Conservation (phyloP, 2,797 vertebrate species). For the Eidolon dupreanum region DNA sequence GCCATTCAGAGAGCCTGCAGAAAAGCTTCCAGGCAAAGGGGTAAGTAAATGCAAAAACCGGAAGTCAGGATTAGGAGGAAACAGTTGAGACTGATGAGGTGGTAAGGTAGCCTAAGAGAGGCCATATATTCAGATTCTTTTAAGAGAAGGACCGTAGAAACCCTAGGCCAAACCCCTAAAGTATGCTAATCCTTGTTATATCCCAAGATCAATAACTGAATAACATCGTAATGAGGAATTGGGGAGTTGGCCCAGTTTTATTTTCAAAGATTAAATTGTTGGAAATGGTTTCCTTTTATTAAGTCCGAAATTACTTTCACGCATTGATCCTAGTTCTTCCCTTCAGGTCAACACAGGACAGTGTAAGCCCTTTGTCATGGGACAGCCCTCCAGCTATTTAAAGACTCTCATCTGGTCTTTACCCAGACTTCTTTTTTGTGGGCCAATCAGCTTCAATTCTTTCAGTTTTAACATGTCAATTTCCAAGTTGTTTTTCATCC, state of each 20-base stretch:
- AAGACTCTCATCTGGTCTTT: not conserved
- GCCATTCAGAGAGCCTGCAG: not conserved
- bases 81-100: not conserved
- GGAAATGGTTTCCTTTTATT: not conserved
- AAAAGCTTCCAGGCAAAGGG: not conserved
- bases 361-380: not conserved
- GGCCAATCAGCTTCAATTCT: not conserved
- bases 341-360: not conserved
- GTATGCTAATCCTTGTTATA: not conserved
- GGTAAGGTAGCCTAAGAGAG: not conserved
- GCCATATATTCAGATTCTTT: not conserved
- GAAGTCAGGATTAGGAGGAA: not conserved
- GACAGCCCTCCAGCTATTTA: not conserved
- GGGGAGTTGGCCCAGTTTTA: not conserved
- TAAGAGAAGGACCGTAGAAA: not conserved
- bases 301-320: constrained; percentile 9
- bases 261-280: constrained; percentile 2
- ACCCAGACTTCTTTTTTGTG: not conserved
- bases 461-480: not conserved
- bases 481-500: not conserved
- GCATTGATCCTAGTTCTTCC: not conserved
- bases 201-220: not conserved
- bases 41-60: not conserved
- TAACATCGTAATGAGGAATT: not conserved
- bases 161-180: not conserved